phyloP scores from a whole-genome alignment of 1,140 invertebrate species.

The Pristionchus pacificus region DNA sequence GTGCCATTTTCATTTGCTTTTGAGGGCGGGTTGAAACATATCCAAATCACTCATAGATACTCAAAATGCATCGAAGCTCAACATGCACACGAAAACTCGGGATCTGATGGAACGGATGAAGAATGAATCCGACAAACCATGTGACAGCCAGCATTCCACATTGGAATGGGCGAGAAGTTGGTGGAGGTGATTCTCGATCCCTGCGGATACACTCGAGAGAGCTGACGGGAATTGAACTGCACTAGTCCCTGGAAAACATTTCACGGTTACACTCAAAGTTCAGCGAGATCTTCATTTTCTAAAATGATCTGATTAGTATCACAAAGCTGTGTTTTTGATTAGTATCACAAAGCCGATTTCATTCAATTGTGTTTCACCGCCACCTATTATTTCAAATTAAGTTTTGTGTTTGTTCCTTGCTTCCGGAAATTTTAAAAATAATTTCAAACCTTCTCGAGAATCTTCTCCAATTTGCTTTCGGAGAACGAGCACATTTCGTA shows the following conservation, averaged over 20 bases:
- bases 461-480: slow-evolving; percentile 53
- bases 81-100: no score
- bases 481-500: slow-evolving; percentile 57
- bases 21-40: neutral
- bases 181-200: slow-evolving; percentile 90
- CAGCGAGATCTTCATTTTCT: no score
- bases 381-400: no score
- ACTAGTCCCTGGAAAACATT: slow-evolving; percentile 23
- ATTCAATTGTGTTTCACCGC: no score
- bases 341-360: no score
- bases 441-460: slow-evolving; percentile 46
- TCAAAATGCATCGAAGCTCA: no score
- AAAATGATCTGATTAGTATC: no score
- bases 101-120: neutral
- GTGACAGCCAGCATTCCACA: slow-evolving; percentile 92
- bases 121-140: slow-evolving; percentile 67
- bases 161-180: slow-evolving; percentile 87
- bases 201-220: slow-evolving; percentile 84
- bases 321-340: no score
- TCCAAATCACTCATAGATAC: neutral
- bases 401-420: no score
- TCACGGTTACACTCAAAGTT: no score
- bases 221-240: slow-evolving; percentile 57
- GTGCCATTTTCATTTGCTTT: neutral
- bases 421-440: no score